phyloP scores from a whole-genome alignment of 92 coral and sea anemone species.

The Plumapathes pennacea region DNA sequence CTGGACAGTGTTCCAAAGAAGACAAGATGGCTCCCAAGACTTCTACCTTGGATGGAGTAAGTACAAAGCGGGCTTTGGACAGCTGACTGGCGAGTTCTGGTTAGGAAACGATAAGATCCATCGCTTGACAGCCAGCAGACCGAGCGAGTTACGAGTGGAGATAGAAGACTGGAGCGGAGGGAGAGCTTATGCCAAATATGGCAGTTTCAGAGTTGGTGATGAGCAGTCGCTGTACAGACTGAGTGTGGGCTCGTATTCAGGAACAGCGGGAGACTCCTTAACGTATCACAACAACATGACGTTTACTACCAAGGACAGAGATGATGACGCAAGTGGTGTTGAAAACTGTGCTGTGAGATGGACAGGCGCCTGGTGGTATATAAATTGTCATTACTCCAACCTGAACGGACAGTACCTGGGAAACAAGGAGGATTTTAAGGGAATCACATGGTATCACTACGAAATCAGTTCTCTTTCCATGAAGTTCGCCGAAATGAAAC shows the following conservation, averaged over 20 bases:
- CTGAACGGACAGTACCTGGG: too few relatives aligned
- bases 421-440: too few relatives aligned
- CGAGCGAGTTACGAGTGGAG: constrained; percentile 24
- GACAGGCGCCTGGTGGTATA: not conserved
- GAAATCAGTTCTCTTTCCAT: too few relatives aligned
- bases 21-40: constrained; percentile 23
- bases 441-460: too few relatives aligned
- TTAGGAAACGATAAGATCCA: constrained; percentile 33
- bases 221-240: constrained; percentile 3
- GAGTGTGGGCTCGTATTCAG: constrained; percentile 22
- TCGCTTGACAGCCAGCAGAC: constrained; percentile 11
- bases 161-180: constrained; percentile 35
- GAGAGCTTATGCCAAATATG: constrained; percentile 17
- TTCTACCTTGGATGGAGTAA: constrained; percentile 12
- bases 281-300: not conserved
- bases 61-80: constrained; percentile 34
- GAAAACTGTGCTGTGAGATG: not conserved
- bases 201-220: constrained; percentile 4
- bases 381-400: too few relatives aligned
- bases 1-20: constrained; percentile 39
- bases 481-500: too few relatives aligned
- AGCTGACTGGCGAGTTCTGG: constrained; percentile 26
- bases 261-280: constrained; percentile 20
- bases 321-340: not conserved
- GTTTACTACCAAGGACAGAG: constrained; percentile 21